These are phyloP conservation scores for Cheilosia urbana DNA, from an alignment of 2,888 invertebrate species.

Conservation along the genomic window DNA sequence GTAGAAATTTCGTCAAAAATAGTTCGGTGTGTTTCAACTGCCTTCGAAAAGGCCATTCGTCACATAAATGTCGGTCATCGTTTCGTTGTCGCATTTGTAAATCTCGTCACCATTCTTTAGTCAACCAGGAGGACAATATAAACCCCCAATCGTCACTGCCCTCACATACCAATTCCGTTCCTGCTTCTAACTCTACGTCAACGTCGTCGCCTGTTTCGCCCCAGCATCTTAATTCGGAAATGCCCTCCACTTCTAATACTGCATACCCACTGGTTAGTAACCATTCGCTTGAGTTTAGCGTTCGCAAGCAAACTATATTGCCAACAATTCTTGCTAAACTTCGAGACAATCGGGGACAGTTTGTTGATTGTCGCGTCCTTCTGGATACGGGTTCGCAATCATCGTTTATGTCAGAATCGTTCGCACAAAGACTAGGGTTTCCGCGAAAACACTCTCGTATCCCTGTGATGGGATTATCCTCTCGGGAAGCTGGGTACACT, in stretches of 20 bases:
- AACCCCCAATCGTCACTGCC: neutral
- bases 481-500: too few relatives aligned
- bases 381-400: neutral
- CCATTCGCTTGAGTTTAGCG: neutral
- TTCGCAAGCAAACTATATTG: neutral
- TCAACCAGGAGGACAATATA: neutral
- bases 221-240: neutral
- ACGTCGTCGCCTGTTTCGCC: too few relatives aligned
- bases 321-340: conserved; percentile 1
- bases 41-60: conserved; percentile 10
- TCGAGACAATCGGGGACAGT: neutral
- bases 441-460: too few relatives aligned
- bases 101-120: neutral
- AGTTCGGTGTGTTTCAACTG: neutral
- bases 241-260: neutral
- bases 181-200: neutral
- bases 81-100: conserved; percentile 14
- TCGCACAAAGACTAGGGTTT: neutral
- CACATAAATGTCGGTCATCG: conserved; percentile 3
- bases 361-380: neutral
- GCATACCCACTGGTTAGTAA: neutral
- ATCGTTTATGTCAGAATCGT: neutral
- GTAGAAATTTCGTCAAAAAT: too few relatives aligned
- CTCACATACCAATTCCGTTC: neutral
- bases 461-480: too few relatives aligned